Evolutionary conservation across 2,113 vertebrate genomes (phyloP).

Genomic region (Gracilinanus agilis): DNA sequence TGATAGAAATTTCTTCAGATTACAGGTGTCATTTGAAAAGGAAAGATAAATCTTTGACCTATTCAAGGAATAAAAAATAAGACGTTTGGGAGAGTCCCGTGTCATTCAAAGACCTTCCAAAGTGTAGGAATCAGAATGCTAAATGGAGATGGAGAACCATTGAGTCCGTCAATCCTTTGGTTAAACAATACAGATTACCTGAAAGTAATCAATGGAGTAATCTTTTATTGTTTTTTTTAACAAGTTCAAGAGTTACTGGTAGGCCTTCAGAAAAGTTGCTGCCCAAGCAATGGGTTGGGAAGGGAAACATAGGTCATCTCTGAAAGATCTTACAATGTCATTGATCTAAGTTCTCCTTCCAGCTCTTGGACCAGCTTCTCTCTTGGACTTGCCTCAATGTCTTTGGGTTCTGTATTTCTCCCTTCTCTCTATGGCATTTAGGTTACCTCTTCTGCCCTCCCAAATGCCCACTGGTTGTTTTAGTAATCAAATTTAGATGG

Average conservation of each 20-base stretch:
- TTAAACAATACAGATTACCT: neutral
- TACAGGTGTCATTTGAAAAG: neutral
- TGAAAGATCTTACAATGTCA: neutral
- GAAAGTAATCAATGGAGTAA: neutral
- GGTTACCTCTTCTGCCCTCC: neutral
- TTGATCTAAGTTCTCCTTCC: neutral
- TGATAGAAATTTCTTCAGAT: constrained; percentile 50
- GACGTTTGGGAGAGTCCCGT: constrained; percentile 37
- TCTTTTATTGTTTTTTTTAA: no score
- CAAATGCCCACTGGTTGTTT: neutral
- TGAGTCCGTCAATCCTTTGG: neutral
- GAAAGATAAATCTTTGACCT: constrained; percentile 41
- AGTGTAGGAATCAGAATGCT: neutral
- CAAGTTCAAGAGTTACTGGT: neutral
- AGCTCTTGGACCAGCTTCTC: neutral
- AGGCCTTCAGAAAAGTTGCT: neutral
- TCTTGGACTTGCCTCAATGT: neutral
- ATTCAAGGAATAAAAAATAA: constrained; percentile 55
- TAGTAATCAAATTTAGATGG: neutral
- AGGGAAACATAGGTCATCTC: neutral
- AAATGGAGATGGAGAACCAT: neutral
- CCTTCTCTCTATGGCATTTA: neutral
- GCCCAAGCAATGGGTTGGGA: neutral
- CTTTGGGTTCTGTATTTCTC: neutral
- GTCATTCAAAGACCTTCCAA: constrained; percentile 50